Percentiles rank a stretch among this genome's conserved stretches.
Conservation (phyloP, 2,797 vertebrate genomes). For the Notolabrus celidotus region DNA sequence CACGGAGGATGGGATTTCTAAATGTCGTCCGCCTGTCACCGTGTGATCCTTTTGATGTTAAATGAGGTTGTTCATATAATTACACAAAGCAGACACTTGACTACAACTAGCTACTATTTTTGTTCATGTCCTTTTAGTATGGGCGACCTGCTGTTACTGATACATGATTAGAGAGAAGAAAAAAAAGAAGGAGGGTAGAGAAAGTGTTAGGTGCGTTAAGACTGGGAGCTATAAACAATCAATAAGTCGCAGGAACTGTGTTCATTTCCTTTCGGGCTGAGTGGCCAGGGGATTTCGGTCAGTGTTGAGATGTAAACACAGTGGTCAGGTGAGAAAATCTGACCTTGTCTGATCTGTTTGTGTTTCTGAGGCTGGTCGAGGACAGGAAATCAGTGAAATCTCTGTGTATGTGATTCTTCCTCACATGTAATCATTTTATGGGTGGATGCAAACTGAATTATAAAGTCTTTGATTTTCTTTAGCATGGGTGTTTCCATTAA, state of each 20-base stretch:
- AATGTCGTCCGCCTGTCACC: conserved; percentile 37
- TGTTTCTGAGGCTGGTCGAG: conserved; percentile 4
- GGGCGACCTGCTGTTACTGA: conserved; percentile 4
- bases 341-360: conserved; percentile 6
- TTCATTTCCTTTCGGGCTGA: conserved; percentile 53
- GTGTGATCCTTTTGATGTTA: conserved; percentile 22
- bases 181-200: conserved; percentile 22
- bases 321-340: conserved; percentile 27
- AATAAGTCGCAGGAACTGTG: conserved; percentile 59
- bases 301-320: conserved; percentile 58
- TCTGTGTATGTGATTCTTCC: background rate
- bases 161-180: background rate
- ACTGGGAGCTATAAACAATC: conserved; percentile 53
- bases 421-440: background rate
- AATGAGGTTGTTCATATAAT: conserved; percentile 25
- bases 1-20: conserved; percentile 44
- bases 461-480: background rate
- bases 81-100: conserved; percentile 9
- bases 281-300: conserved; percentile 50
- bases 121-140: conserved; percentile 4
- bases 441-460: background rate
- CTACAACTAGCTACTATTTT: background rate
- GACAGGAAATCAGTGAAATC: conserved; percentile 31
- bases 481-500: background rate
- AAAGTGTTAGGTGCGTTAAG: conserved; percentile 37